Percentiles rank a stretch among this genome's conserved stretches.
phyloP scores from a whole-genome alignment of 2,113 vertebrate species.

The Semnornis frantzii region DNA sequence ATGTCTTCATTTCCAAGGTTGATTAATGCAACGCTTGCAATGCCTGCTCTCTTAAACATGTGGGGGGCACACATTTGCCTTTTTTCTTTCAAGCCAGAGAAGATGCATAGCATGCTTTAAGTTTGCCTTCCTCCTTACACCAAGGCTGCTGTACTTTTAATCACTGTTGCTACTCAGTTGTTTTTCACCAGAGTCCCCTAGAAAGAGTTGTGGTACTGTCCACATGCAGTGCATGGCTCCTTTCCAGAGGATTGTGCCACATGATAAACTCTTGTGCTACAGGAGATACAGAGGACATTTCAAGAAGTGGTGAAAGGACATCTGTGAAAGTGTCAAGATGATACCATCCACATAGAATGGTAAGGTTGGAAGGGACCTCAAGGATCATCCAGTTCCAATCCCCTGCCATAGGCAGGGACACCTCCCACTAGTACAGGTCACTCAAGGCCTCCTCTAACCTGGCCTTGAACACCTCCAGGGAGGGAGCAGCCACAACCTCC shows the following conservation, averaged over 20 bases:
- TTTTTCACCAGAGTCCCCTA: background rate
- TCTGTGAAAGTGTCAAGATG: background rate
- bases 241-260: background rate
- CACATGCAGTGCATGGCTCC: accelerated
- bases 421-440: too few relatives aligned
- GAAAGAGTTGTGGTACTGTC: background rate
- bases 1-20: background rate
- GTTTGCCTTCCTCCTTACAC: background rate
- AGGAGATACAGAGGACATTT: background rate
- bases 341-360: background rate
- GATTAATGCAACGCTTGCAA: background rate
- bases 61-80: background rate
- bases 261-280: background rate
- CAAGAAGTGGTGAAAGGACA: background rate
- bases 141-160: background rate
- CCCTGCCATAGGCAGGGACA: too few relatives aligned
- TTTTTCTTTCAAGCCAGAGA: background rate
- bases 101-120: background rate
- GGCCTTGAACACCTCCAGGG: too few relatives aligned
- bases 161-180: background rate
- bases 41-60: background rate
- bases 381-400: too few relatives aligned
- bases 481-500: too few relatives aligned
- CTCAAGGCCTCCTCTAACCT: too few relatives aligned
- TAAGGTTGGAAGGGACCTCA: too few relatives aligned